Base-by-base conservation (phyloP, 2,888 invertebrate genomes). In the Corbicula japonica region DNA sequence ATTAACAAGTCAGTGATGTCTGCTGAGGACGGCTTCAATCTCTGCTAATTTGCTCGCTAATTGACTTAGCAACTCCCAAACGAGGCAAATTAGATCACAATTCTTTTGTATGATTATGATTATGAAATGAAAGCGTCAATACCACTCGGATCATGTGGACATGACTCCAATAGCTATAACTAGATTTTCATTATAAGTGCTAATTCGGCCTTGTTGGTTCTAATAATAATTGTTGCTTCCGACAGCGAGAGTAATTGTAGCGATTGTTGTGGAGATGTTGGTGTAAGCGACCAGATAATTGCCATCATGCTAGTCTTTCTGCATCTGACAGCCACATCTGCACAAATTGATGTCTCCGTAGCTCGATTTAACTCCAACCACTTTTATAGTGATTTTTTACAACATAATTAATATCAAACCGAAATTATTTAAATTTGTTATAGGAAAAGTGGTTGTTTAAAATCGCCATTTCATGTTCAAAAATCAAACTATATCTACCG, bases 81-180 rank as follows among this genome's bases (percentile, higher is more conserved):
- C 74, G 81, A 74, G 61, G 48, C 74, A 76, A 77, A 77, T 81
- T 74, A 63, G 81, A 74, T 77, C 81, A 77, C 76, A 72, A 76
- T 72, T 56, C 76, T 58, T 76, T 82, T 82, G 82, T 82, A 65
- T 69, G 78, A 69, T 54, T 73, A 73, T 78, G 76, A 82, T 82
- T 78, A 82, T 78, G 82, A 78, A 78, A 82, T 78, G 74, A 68
- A 78, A 82, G 82, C 76, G 78, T 78, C 82, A 76, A 78, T 82
- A 66, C 62, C 82, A 78, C 76, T 75, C 63, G 44, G 75, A 76
- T 72, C 70, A 58, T 61, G 15, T 61, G 65, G 68, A 70, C 60
- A 62, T 32, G 38, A 44, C 61, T 76, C 72, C 76, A 82, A 75
- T 76, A 69, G 68, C 65, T 48, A 69, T 82, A 82, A 82, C 82